phyloP scores from a whole-genome alignment of 2,113 vertebrate species.

The Archocentrus centrarchus region DNA sequence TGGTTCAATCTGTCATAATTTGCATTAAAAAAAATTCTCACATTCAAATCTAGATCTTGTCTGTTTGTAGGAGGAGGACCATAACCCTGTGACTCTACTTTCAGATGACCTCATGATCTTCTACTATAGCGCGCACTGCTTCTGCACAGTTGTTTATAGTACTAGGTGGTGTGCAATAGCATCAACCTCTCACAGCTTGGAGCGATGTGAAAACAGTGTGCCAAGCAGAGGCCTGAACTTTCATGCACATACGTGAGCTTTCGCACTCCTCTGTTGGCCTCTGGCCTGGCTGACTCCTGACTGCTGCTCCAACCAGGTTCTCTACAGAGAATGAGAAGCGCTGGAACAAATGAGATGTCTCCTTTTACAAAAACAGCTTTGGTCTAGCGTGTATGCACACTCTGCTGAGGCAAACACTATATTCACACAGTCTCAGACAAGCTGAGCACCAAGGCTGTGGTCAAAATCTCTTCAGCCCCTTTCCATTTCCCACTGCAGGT shows the following conservation, averaged over 20 bases:
- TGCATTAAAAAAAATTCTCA: constrained; percentile 28
- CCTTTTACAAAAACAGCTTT: constrained; percentile 27
- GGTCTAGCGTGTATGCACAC: constrained; percentile 10
- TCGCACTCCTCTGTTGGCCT: constrained; percentile 34
- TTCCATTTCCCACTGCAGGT: not conserved
- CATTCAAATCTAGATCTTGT: not conserved
- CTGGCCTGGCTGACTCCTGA: constrained; percentile 36
- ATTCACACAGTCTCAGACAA: constrained; percentile 3
- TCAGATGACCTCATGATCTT: constrained; percentile 48
- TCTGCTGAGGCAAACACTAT: constrained; percentile 28
- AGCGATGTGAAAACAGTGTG: constrained; percentile 30
- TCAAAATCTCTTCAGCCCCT: constrained; percentile 1
- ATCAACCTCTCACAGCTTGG: constrained; percentile 41
- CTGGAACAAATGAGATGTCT: constrained; percentile 59
- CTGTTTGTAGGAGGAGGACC: constrained; percentile 35
- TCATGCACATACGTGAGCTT: not conserved
- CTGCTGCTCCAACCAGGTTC: constrained; percentile 39
- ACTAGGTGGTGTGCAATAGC: constrained; percentile 24
- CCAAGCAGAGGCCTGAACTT: constrained; percentile 5
- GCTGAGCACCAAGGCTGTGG: not conserved
- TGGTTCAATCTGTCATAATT: not conserved
- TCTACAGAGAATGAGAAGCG: constrained; percentile 27
- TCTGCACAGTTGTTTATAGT: constrained; percentile 16
- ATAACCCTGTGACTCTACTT: constrained; percentile 24
- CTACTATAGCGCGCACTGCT: not conserved